Evolutionary conservation across 2,113 vertebrate species (phyloP).

Genomic region (Lampris megalopsis): DNA sequence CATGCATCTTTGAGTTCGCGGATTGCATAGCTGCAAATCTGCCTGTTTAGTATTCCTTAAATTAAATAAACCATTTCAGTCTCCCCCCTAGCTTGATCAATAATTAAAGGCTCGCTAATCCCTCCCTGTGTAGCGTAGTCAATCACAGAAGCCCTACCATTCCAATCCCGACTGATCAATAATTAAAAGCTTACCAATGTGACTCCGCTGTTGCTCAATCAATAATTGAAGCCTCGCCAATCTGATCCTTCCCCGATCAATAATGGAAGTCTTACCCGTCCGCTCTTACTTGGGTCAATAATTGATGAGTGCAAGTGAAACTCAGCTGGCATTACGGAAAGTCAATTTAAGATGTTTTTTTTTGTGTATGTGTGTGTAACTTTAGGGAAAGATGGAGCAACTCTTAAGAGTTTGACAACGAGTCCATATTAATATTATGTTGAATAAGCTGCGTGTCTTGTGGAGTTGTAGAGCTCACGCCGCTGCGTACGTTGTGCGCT

Average conservation of each 20-base stretch:
- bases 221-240: background rate
- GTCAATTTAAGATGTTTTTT: too few relatives aligned
- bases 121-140: conserved; percentile 22
- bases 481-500: too few relatives aligned
- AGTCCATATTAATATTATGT: too few relatives aligned
- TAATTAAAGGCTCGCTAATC: background rate
- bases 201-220: background rate
- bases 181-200: conserved; percentile 22
- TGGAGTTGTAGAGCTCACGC: too few relatives aligned
- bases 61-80: conserved; percentile 14
- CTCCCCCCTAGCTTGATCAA: background rate
- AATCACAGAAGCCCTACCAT: conserved; percentile 28
- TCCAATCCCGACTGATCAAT: conserved; percentile 18
- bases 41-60: background rate
- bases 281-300: background rate
- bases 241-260: conserved; percentile 20
- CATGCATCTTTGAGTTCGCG: too few relatives aligned
- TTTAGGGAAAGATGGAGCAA: too few relatives aligned
- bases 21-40: conserved; percentile 1
- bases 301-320: background rate
- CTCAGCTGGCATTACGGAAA: too few relatives aligned
- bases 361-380: too few relatives aligned
- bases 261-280: conserved; percentile 35
- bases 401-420: too few relatives aligned
- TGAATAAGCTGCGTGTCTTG: too few relatives aligned